Evolutionary conservation across 2,113 vertebrate species (phyloP), one percentile per base, ranked within the genome.

Genomic region (Phocoena phocoena): DNA sequence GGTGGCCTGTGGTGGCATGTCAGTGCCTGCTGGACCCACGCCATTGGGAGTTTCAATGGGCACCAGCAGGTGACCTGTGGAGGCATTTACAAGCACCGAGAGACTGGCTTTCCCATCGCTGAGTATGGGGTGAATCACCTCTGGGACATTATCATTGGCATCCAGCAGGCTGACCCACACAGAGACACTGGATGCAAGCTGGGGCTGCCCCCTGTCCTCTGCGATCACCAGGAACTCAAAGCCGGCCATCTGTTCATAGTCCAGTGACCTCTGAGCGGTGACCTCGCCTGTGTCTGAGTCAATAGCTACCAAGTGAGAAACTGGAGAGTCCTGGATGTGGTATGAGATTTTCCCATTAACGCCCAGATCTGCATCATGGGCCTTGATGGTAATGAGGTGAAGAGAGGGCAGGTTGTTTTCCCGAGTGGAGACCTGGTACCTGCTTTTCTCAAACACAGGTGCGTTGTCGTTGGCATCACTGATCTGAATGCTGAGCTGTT

Each of bases 391-490:
- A 80, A 99, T 98, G 67, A 99, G 97, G 2, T 98, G 98, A 63
- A 98, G 97, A 7, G 98, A 99, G 1, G 98, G 98, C 1, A 83
- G 36, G 0, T 99, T 99, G 96, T 99, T 99, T 97, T 99, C 99
- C 8, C 97, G 88, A 5, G 99, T 93, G 2, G 98, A 98, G 6
- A 97, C 98, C 87, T 98, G 98, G 0, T 99, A 99, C 55, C 95
- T 23, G 2, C 95, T 97, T 80, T 95, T 96, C 41, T 99, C 99
- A 10, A 99, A 99, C 41, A 99, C 96, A 0, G 99, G 99, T 2
- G 99, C 97, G 0, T 99, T 99, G 98, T 99, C 99, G 0, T 99
- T 99, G 96, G 99, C 98, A 0, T 99, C 99, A 0, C 99, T 97
- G 81, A 99, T 98, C 85, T 98, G 98, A 85, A 99, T 99, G 8